Base-by-base conservation (phyloP, 2,888 invertebrate species). In the Lasius fuliginosus region DNA sequence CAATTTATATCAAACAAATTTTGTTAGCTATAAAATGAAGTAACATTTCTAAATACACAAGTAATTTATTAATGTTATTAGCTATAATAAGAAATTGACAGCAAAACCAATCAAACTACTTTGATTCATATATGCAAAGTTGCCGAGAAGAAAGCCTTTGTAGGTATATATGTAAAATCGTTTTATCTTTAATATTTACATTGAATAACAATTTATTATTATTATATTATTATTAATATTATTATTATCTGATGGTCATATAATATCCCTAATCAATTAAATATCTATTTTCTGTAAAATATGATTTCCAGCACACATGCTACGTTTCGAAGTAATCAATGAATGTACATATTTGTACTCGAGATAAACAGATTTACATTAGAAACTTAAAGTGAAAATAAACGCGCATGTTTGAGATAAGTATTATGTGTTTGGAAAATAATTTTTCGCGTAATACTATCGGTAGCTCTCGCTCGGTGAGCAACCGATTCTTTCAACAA, bases 151-250 rank as follows among this genome's bases (percentile, higher is more conserved):
- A 79, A 79, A 79, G 46, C 18, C n/a, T 46, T 71, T 58, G 8
- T 46, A 60, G 36, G 60, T 71, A 49, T n/a, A 8, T 49, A 49
- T 49, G 49, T 49, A 58, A 77, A 68, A 68, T 68, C 15, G 33
- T 18, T 49, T 76, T 53, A 68, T 69, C 60, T 71, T 60, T 46
- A 60, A 71, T 71, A 62, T 71, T 73, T 79, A 60, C 11, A 36
- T 71, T 46, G 12, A 60, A 18, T 9, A 27, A 27, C 8, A 18
- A 73, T 36, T 79, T 60, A 60, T 60, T 60, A 60, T 60, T 79
- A 27, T 77, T 46, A 36, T 23, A 23, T 23, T 23, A 23, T 23
- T 23, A 23, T 23, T 23, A 23, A 23, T 23, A 23, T 23, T 23
- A 23, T 23, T 23, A 23, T 23, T 23, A 23, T 23, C 23, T 23